Conservation (phyloP, 2,113 vertebrate species). For the Urocolius indicus region DNA sequence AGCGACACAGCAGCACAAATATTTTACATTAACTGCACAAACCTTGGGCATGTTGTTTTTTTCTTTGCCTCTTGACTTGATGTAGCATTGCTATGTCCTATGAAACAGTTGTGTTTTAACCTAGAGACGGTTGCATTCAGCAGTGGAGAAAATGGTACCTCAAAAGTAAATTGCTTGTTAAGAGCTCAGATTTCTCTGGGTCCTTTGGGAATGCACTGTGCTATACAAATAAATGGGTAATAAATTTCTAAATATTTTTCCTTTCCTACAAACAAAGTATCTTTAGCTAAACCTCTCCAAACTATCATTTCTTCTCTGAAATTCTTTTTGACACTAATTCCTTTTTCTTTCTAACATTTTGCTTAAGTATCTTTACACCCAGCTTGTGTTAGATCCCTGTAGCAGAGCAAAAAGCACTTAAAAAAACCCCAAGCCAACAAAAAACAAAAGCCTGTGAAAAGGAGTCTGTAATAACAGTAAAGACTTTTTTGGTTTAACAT, state of each 20-base stretch:
- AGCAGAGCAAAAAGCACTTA: background rate
- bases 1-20: conserved; percentile 9
- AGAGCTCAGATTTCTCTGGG: background rate
- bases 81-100: background rate
- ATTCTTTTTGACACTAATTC: background rate
- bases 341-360: background rate
- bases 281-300: background rate
- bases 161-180: background rate
- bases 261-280: background rate
- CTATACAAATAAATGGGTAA: background rate
- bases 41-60: background rate
- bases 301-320: background rate
- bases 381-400: background rate
- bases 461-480: background rate
- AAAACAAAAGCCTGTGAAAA: too few species aligned
- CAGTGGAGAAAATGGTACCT: background rate
- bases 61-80: background rate
- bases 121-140: background rate
- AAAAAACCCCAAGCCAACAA: background rate
- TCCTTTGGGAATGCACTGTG: background rate
- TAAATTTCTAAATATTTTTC: background rate
- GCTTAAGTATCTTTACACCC: background rate
- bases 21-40: conserved; percentile 5
- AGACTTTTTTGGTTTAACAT: background rate
- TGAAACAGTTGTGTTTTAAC: background rate